Evolutionary conservation across 23 tunicate species (phyloP), one percentile per base, ranked within the genome.

Genomic region (Styela clava): DNA sequence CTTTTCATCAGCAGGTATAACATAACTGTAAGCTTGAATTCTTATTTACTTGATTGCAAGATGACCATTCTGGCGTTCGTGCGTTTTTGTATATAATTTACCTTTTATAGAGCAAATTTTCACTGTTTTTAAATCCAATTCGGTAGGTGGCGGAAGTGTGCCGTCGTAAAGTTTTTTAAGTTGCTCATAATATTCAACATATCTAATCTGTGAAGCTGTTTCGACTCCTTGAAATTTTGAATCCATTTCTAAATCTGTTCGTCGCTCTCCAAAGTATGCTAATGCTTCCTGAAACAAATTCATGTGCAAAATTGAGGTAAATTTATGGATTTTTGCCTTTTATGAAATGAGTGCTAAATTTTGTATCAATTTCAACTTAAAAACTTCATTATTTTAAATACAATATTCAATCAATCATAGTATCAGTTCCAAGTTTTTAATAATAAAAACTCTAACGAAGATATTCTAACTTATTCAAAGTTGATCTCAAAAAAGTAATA

Each of bases 141-240:
- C 76, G 25, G 52, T 79, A 22, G 82, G 69, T 1, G 79, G 83
- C 19, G 97, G 97, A 1, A 65, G 64, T 1, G 32, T 2, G 29
- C 97, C 97, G 3, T 73, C 83, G 34, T 72, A 87, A 26, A 83
- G 56, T 12, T 83, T 56, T 32, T 90, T 86, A 25, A 95, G 90
- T 69, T 74, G 73, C 52, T 90, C 99, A 82, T 74, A 95, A 70
- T 95, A 95, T 12, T 88, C 95, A 12, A 95, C 99, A 62, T 95
- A 95, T 34, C 99, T 86, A 1, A 91, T 85, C 83, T 95, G 99
- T 25, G 94, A 87, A 1, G 99, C 96, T 21, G 99, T 95, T 78
- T 95, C 99, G 16, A 95, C 99, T 5, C 99, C 99, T 73, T 95
- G 99, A 79, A 95, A 95, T 2, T 92, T 87, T 63, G 78, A 30